Base-by-base conservation (phyloP, 37 sponge, comb jelly and placozoan genomes). In the Spongilla lacustris region DNA sequence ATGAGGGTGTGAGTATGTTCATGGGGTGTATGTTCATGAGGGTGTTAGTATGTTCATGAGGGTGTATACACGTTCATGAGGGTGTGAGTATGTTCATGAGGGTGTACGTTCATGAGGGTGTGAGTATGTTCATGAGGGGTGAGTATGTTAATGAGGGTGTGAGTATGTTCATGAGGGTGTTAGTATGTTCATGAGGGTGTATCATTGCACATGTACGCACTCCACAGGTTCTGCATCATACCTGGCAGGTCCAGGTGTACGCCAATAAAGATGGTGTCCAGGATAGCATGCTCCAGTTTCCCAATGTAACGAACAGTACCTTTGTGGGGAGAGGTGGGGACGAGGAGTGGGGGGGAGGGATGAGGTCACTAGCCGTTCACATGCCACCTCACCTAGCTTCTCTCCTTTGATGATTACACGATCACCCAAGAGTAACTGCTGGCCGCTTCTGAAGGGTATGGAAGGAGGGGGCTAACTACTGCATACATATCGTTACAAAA, bases 301-400 rank as follows among this genome's bases (percentile, higher is more conserved):
- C 93, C 96, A 74, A 96, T 94, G 71, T 96, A 96, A 27, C 82
- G 71, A 23, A 96, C 87, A 36, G 88, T 83, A 1, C 95, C 94
- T 79, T 19, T 69, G 50, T 22, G 8, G 9, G 35, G 58, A 17
- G 22, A 10, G 41, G 27, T 28, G 48, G 14, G 31, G 17, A 81
- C 2, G 31, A 32, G 21, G 1, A 12, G n/a, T n/a, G n/a, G 22
- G 4, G 23, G 1, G 9, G 22, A 66, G 17, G 13, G 48, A 33
- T 10, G 50, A 71, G 31, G 17, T 9, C 74, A 83, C n/a, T 26
- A 46, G 25, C 80, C 28, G 0, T 26, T 0, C 50, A 10, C n/a
- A n/a, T n/a, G n/a, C 31, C 21, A 17, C 0, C 50, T 49, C 23
- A 81, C 91, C 93, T 29, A 88, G 76, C 49, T 84, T 83, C 58